Evolutionary conservation across 2,113 vertebrate genomes (phyloP).

Genomic region (human (Homo sapiens)): DNA sequence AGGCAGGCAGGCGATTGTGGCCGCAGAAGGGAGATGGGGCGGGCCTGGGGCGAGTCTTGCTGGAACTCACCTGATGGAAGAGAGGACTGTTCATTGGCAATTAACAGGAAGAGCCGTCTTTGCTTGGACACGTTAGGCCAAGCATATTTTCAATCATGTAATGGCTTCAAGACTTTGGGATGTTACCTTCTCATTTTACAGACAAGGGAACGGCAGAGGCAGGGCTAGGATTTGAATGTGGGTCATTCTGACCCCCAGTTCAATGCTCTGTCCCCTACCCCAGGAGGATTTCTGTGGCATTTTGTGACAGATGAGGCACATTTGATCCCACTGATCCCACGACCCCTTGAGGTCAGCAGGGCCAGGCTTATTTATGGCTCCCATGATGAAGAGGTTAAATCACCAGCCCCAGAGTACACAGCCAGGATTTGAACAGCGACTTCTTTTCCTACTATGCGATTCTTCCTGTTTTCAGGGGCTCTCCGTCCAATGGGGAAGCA

Average conservation of each 20-base stretch:
- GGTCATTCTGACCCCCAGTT: background rate
- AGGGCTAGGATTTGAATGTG: background rate
- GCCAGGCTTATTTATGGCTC: background rate
- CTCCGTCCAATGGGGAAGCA: background rate
- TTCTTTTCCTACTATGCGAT: background rate
- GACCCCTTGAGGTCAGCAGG: background rate
- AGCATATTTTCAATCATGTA: rapidly evolving
- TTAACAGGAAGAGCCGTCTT: background rate
- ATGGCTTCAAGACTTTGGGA: background rate
- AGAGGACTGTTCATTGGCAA: background rate
- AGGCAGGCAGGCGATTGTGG: background rate
- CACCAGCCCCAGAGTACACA: background rate
- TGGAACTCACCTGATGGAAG: background rate
- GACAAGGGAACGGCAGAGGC: background rate
- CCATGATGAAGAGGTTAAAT: background rate
- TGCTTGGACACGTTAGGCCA: background rate
- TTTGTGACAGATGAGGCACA: background rate
- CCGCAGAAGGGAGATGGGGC: background rate
- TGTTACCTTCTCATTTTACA: background rate
- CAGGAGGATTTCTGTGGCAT: background rate
- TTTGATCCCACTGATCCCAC: background rate
- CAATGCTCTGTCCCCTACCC: background rate
- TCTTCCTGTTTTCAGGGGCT: background rate
- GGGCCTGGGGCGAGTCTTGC: too few relatives aligned
- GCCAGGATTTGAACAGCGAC: background rate